Evolutionary conservation across 2,797 vertebrate genomes (phyloP), one percentile per base, ranked within the genome.

Genomic region (Sandelia bainsii): DNA sequence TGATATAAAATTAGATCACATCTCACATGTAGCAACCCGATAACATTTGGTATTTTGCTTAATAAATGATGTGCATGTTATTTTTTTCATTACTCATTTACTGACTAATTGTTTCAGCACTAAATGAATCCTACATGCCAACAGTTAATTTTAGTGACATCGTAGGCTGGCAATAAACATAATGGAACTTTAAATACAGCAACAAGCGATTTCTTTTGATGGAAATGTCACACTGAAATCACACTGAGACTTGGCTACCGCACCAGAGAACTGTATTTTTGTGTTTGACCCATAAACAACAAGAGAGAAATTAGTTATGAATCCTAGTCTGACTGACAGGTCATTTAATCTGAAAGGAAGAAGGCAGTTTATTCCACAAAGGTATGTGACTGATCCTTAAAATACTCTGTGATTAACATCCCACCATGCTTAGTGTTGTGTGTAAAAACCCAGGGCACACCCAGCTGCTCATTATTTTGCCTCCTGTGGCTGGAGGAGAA

Each of bases 331-430:
- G 68, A 69, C 20, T 79, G 75, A 57, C 14, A 45, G 62, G 72
- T 67, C 34, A 44, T 73, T 75, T 56, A 60, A 73, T 63, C 25
- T 69, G 5, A 79, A 61, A 59, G 27, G 50, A 42, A 29, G 20
- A 6, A 52, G 57, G 32, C n/a, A 11, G 32, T 64, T 64, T 49
- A 27, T 27, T 57, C 46, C 49, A 48, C 45, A 56, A 58, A 72
- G 25, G 62, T 71, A 65, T 40, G 62, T 6, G 8, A 52, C 48
- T 49, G 57, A 51, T 50, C 56, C 19, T 62, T 66, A 29, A 70
- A 75, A 80, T 51, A 77, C 68, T 73, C 70, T 14, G 45, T 60
- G 61, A 85, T 87, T 85, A 84, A 46, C 61, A 72, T 81, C 75
- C 73, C 74, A 77, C 58, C 61, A 81, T 71, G 83, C 70, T 82